Base-by-base conservation (phyloP, 2,113 vertebrate species). In the Nerophis ophidion region DNA sequence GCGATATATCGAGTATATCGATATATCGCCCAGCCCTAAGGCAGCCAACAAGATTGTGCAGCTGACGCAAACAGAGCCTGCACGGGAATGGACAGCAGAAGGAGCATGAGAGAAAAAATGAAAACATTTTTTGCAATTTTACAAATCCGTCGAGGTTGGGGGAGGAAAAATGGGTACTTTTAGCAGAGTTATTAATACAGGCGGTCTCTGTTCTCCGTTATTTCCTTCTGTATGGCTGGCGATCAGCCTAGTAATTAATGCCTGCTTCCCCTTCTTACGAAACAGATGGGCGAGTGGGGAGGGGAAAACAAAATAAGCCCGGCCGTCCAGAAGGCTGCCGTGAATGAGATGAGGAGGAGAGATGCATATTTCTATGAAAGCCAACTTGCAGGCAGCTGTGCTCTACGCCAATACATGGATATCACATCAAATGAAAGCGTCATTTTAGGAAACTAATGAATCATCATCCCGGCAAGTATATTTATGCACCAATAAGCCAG, bases 221-320 rank as follows among this genome's bases (percentile, higher is more conserved):
- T 72, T 72, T 86, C 71, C 60, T 65, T 58, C 44, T 16, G 67
- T 60, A 55, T 72, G 67, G 60, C 52, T 72, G 61, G 65, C 56
- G 65, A 76, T 78, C 56, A 75, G 71, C 67, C 66, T 63, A 71
- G 75, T 82, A 82, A 87, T 84, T 85, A 80, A 83, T 66, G 76
- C 61, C 66, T 66, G 63, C 73, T 70, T 66, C 53, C 53, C 53
- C 70, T 72, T 65, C 70, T 78, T 76, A 73, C 63, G 72, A 66
- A 74, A 67, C 80, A 81, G 80, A 87, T 74, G 72, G 79, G 65
- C 45, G 66, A 54, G 65, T 12, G 65, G 61, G 66, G 57, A 68
- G 56, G 64, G 58, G 74, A 79, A 80, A 72, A 59, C 65, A 68
- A 80, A 87, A 60, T 62, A 60, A 76, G 54, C 11, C 12, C 0